Percentiles rank a stretch among this genome's conserved stretches.
phyloP scores from a whole-genome alignment of 2,888 invertebrate genomes.

The Plutella xylostella region DNA sequence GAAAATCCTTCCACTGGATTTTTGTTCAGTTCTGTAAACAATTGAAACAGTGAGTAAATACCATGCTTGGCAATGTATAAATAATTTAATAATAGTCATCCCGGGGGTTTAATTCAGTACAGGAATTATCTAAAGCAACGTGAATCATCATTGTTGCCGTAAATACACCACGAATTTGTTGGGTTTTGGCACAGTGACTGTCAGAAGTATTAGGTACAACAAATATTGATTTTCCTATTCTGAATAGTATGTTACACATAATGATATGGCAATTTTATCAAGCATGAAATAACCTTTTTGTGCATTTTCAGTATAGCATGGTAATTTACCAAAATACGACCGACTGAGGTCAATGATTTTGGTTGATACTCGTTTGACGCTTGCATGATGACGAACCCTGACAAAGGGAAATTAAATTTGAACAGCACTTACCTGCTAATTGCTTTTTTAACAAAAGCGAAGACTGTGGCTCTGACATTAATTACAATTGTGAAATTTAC shows the following conservation, averaged over 20 bases:
- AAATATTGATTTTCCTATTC: conserved; percentile 51
- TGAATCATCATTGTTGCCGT: conserved; percentile 33
- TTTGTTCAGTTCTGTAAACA: conserved; percentile 93
- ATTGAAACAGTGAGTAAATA: conserved; percentile 8
- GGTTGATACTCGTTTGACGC: conserved; percentile 47
- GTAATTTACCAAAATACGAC: conserved; percentile 47
- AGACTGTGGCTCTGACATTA: conserved; percentile 97
- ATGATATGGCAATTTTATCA: too few relatives aligned
- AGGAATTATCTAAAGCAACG: conserved; percentile 21
- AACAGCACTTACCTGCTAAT: conserved; percentile 84
- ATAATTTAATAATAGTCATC: not conserved
- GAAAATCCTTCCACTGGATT: conserved; percentile 99
- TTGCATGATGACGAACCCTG: conserved; percentile 33
- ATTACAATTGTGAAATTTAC: conserved; percentile 84
- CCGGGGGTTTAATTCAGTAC: conserved; percentile 9
- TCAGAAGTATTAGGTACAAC: conserved; percentile 36
- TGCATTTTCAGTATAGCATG: conserved; percentile 11
- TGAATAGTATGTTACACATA: conserved; percentile 16
- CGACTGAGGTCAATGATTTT: conserved; percentile 66
- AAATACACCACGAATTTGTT: conserved; percentile 35
- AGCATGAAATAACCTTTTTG: too few relatives aligned
- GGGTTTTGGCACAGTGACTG: conserved; percentile 41
- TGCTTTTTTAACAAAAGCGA: conserved; percentile 95
- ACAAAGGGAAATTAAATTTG: conserved; percentile 25
- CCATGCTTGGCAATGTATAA: not conserved